These are phyloP conservation scores for Geothlypis trichas DNA, from an alignment of 2,113 vertebrate genomes.

Conservation along the genomic window DNA sequence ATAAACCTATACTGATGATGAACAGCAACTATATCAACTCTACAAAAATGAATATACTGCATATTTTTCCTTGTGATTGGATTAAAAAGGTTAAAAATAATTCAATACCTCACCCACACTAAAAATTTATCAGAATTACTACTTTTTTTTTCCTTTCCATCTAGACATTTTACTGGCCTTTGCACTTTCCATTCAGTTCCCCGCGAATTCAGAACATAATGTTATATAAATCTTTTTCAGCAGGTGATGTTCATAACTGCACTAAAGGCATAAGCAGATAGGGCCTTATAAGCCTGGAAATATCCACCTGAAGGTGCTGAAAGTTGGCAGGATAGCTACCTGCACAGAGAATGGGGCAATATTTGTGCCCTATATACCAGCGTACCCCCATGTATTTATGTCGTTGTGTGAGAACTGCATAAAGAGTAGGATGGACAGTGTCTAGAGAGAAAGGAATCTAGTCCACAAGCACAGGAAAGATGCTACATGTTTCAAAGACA, in stretches of 20 bases:
- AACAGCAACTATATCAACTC: not conserved
- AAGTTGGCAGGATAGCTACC: not conserved
- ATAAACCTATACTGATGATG: not conserved
- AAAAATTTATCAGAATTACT: not conserved
- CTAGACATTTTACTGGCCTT: not conserved
- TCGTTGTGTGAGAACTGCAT: not conserved
- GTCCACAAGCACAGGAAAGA: not conserved
- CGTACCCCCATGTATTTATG: not conserved
- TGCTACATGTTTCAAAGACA: not conserved
- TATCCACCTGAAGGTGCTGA: not conserved
- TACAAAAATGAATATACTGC: not conserved
- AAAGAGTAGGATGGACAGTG: not conserved
- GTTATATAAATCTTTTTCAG: not conserved
- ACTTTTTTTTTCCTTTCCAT: not conserved
- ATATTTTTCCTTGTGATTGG: not conserved
- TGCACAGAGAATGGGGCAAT: not conserved
- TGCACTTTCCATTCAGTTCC: not conserved
- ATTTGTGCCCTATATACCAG: not conserved
- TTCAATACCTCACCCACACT: not conserved
- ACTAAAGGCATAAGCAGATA: not conserved
- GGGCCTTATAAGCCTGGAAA: not conserved
- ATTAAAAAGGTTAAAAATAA: not conserved
- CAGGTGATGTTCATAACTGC: not conserved
- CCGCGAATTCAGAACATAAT: not conserved
- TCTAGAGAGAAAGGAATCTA: not conserved